These are phyloP conservation scores for Nesogale talazaci DNA, from an alignment of 2,113 vertebrate species.

Conservation along the genomic window DNA sequence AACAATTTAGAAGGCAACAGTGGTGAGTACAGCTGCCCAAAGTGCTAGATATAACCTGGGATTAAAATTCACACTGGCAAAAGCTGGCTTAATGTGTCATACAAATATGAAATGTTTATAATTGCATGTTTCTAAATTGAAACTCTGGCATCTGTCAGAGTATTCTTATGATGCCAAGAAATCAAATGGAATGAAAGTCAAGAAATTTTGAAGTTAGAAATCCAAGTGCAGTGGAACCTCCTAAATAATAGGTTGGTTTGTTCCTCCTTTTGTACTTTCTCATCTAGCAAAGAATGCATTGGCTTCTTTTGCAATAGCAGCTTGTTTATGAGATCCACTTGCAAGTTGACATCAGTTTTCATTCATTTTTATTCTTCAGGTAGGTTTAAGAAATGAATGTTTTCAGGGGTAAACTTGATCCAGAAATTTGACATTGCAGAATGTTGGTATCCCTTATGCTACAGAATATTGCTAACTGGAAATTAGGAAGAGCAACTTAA, in stretches of 20 bases:
- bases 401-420: background rate
- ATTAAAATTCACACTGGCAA: conserved; percentile 53
- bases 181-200: conserved; percentile 58
- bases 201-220: conserved; percentile 33
- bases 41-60: conserved; percentile 27
- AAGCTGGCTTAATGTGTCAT: conserved; percentile 52
- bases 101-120: conserved; percentile 61
- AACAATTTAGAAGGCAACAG: background rate
- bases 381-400: background rate
- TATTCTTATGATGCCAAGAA: conserved; percentile 62
- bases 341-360: background rate
- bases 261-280: background rate
- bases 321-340: background rate
- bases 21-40: conserved; percentile 20
- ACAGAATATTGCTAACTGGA: conserved; percentile 24
- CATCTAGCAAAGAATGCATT: background rate
- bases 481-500: conserved; percentile 34
- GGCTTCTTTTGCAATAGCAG: background rate
- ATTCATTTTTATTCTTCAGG: background rate
- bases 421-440: background rate
- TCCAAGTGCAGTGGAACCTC: background rate
- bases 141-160: conserved; percentile 56
- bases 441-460: background rate
- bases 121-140: conserved; percentile 69
- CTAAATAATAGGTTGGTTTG: too few species aligned